Conservation (phyloP, 2,797 vertebrate species). For the Chelidonichthys spinosus region DNA sequence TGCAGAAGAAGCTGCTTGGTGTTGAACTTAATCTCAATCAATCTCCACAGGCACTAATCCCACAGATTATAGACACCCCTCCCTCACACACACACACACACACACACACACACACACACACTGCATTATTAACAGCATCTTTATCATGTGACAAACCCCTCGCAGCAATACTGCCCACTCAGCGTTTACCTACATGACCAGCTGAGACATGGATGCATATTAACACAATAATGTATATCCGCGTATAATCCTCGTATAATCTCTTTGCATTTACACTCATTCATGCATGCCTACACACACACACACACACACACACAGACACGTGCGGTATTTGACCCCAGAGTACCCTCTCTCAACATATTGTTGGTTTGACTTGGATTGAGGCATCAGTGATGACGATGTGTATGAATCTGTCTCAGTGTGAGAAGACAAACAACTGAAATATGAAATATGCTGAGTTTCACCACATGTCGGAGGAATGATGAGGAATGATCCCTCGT, state of each 20-base stretch:
- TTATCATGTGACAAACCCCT: slow-evolving; percentile 58
- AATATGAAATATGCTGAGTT: slow-evolving; percentile 72
- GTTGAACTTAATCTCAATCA: slow-evolving; percentile 71
- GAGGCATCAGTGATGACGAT: neutral
- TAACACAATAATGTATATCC: slow-evolving; percentile 11
- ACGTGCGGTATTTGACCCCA: slow-evolving; percentile 36
- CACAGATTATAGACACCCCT: slow-evolving; percentile 60
- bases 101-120: slow-evolving; percentile 16
- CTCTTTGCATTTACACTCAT: neutral
- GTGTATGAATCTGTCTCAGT: slow-evolving; percentile 49
- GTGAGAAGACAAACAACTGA: slow-evolving; percentile 52
- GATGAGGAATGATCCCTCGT: slow-evolving; percentile 14
- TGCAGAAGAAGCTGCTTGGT: slow-evolving; percentile 41
- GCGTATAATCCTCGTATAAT: neutral
- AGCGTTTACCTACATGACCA: slow-evolving; percentile 32
- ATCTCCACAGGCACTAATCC: slow-evolving; percentile 68
- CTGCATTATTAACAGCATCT: slow-evolving; percentile 40
- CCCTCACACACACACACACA: slow-evolving; percentile 1
- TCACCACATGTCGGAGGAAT: slow-evolving; percentile 47
- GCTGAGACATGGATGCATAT: slow-evolving; percentile 30
- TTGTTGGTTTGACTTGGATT: slow-evolving; percentile 17
- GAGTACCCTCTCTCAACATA: slow-evolving; percentile 35
- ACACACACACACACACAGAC: slow-evolving; percentile 3
- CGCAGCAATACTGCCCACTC: slow-evolving; percentile 25
- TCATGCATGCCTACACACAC: neutral